These are phyloP conservation scores for Psittacula cyanocephala DNA, from an alignment of 2,113 vertebrate species.

Conservation along the genomic window DNA sequence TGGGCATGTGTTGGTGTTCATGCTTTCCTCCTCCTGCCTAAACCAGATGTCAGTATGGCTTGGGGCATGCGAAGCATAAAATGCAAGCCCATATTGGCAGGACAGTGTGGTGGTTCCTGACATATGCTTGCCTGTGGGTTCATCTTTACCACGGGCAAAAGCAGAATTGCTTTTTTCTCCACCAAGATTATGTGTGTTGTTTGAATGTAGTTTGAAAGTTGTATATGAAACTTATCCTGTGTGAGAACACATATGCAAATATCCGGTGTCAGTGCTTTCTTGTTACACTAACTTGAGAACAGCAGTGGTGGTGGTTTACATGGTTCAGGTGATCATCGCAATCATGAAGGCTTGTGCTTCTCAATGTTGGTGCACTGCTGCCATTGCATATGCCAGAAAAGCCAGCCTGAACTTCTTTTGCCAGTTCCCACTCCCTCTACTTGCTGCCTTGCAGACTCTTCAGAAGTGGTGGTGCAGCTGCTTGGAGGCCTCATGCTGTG, in stretches of 20 bases:
- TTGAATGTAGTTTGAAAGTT: background rate
- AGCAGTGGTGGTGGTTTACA: background rate
- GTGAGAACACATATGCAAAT: background rate
- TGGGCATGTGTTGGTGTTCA: rapidly evolving
- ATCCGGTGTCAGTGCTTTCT: rapidly evolving
- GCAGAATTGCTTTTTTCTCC: background rate
- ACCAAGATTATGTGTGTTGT: background rate
- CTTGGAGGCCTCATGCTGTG: background rate
- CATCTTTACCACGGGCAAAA: background rate
- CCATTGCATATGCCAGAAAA: background rate
- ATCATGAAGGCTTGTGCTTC: background rate
- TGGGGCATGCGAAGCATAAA: background rate
- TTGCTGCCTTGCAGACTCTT: background rate
- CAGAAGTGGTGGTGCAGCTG: background rate
- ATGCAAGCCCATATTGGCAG: too few relatives aligned
- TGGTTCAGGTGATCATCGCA: background rate
- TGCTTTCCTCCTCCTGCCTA: background rate
- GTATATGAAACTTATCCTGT: background rate
- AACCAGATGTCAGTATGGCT: background rate
- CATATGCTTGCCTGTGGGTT: background rate
- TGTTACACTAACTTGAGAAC: background rate
- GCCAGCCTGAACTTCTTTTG: background rate
- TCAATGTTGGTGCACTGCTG: rapidly evolving
- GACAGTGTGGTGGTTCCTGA: background rate
- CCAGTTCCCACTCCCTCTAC: background rate